Evolutionary conservation across 2,113 vertebrate genomes (phyloP).

Genomic region (Meles meles): DNA sequence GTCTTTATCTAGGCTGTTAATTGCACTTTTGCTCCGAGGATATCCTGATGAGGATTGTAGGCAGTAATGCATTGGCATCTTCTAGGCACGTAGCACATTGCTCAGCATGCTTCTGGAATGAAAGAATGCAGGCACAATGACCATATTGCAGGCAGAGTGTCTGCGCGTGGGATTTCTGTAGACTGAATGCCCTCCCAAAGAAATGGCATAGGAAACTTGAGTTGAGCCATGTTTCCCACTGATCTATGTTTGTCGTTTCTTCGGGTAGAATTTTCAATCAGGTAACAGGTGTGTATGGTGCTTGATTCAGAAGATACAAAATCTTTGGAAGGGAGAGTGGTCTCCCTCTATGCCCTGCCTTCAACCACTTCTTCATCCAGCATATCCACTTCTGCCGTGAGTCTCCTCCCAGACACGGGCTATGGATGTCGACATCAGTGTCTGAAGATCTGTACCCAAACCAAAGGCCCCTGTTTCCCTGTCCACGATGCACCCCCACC

Average conservation of each 20-base stretch:
- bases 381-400: neutral
- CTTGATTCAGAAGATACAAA: conserved; percentile 14
- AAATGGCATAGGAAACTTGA: conserved; percentile 1
- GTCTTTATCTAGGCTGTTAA: neutral
- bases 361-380: neutral
- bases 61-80: neutral
- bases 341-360: neutral
- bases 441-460: neutral
- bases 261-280: neutral
- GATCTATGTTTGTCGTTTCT: neutral
- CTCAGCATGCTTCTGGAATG: neutral
- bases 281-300: neutral
- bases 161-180: neutral
- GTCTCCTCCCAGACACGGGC: neutral
- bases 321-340: neutral
- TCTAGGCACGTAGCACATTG: neutral
- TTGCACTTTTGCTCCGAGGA: neutral
- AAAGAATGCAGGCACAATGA: neutral
- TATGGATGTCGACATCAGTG: neutral
- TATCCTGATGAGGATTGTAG: neutral
- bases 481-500: accelerated
- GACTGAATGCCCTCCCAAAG: neutral
- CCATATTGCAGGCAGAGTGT: neutral
- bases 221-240: neutral
- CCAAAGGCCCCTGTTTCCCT: neutral